A percentile compares a stretch with the other conserved stretches of the same genome.
phyloP scores from a whole-genome alignment of 2,797 vertebrate species.

The Enteromius trimaculatus region DNA sequence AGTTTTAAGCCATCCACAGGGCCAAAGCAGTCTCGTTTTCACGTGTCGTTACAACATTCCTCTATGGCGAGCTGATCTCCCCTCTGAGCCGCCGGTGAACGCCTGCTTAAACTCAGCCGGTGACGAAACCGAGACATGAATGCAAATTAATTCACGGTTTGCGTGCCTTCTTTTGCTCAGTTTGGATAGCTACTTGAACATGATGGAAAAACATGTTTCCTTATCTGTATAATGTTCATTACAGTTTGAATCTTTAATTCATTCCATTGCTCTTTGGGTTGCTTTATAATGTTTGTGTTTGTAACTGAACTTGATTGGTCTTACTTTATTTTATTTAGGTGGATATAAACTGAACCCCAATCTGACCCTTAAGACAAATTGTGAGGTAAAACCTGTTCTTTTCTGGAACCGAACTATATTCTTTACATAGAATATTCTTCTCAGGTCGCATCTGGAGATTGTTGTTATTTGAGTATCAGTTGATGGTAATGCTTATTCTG shows the following conservation, averaged over 20 bases:
- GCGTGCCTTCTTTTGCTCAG: slow-evolving; percentile 43
- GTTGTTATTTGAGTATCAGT: neutral
- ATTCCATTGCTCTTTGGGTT: neutral
- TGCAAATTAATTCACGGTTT: slow-evolving; percentile 62
- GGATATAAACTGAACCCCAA: neutral
- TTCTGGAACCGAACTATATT: slow-evolving; percentile 36
- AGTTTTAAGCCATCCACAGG: slow-evolving; percentile 35
- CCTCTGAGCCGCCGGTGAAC: slow-evolving; percentile 65
- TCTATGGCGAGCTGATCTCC: slow-evolving; percentile 65
- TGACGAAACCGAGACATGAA: slow-evolving; percentile 64
- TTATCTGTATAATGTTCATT: neutral
- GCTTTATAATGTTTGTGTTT: neutral
- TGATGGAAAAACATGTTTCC: slow-evolving; percentile 61
- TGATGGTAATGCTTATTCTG: neutral
- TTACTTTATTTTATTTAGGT: neutral
- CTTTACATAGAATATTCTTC: neutral
- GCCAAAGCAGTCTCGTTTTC: slow-evolving; percentile 15
- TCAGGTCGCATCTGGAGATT: neutral
- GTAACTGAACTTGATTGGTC: neutral
- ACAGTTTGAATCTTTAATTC: neutral
- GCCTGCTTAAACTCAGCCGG: slow-evolving; percentile 78
- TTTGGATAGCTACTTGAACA: slow-evolving; percentile 60
- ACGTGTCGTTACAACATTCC: slow-evolving; percentile 53
- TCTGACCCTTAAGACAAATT: slow-evolving; percentile 67
- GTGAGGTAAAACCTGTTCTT: slow-evolving; percentile 57